Evolutionary conservation across 2,113 vertebrate genomes (phyloP).

Genomic region (Myotis yumanensis): DNA sequence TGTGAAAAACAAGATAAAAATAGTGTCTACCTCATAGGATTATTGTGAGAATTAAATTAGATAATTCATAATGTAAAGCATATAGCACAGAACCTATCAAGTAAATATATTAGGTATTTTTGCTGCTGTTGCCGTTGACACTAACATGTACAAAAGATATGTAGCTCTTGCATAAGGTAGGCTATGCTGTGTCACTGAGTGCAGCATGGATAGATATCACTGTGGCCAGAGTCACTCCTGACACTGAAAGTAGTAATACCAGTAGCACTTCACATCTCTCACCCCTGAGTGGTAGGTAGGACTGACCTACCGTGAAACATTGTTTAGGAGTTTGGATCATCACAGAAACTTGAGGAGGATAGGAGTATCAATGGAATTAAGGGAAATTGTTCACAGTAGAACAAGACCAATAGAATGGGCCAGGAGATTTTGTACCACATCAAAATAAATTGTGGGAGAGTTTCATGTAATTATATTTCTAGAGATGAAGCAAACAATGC

Average conservation of each 20-base stretch:
- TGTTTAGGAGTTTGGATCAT: slow-evolving; percentile 10
- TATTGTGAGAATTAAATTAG: slow-evolving; percentile 26
- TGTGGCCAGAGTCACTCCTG: neutral
- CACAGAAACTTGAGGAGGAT: neutral
- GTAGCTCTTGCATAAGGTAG: neutral
- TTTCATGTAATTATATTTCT: slow-evolving; percentile 27
- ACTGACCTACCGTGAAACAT: neutral
- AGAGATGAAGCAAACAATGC: neutral
- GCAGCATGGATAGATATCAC: neutral
- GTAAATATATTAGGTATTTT: neutral
- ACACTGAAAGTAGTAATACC: neutral
- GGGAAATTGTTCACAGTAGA: neutral
- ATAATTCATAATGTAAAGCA: neutral
- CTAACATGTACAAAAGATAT: neutral
- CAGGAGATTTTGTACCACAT: neutral
- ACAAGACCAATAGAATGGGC: neutral
- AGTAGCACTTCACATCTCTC: neutral
- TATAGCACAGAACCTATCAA: neutral
- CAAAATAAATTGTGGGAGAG: neutral
- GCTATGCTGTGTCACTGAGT: neutral
- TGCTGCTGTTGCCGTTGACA: neutral
- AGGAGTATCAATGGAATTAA: neutral
- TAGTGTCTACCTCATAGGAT: neutral
- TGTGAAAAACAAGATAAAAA: slow-evolving; percentile 32
- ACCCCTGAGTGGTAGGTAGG: neutral